These are phyloP conservation scores for Natator depressus DNA, from an alignment of 2,113 vertebrate genomes.

Conservation along the genomic window DNA sequence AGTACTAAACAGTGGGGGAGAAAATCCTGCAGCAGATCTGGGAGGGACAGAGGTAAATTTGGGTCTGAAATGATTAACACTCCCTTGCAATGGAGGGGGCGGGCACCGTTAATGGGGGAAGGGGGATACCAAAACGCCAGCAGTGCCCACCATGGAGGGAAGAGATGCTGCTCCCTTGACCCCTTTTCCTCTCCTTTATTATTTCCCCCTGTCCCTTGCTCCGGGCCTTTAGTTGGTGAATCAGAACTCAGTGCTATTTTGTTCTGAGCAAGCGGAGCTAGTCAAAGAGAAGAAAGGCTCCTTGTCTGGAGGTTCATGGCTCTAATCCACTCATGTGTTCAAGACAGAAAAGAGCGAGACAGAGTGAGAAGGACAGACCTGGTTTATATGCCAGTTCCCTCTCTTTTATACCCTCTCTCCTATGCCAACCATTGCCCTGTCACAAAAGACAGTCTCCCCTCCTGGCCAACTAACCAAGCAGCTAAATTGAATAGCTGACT, in stretches of 20 bases:
- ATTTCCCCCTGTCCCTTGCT: not conserved
- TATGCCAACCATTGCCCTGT: conserved; percentile 33
- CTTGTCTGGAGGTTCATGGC: conserved; percentile 64
- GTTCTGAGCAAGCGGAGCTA: conserved; percentile 7
- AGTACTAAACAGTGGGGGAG: not conserved
- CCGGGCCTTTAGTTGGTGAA: not conserved
- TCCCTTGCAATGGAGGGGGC: not conserved
- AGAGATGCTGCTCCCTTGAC: not conserved
- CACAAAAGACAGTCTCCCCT: not conserved
- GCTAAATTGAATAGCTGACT: conserved; percentile 31
- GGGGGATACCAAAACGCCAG: not conserved
- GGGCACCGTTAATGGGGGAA: not conserved
- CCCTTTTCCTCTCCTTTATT: not conserved
- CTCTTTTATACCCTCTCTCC: not conserved
- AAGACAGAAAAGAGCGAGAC: conserved; percentile 24
- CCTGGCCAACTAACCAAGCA: conserved; percentile 35
- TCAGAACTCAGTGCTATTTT: fast-evolving
- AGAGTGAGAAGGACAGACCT: not conserved
- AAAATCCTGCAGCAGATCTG: not conserved
- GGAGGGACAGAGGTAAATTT: not conserved
- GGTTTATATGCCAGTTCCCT: conserved; percentile 28
- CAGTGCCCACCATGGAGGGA: fast-evolving
- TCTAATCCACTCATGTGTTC: conserved; percentile 58
- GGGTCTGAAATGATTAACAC: not conserved
- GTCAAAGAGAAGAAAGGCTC: conserved; percentile 68